Evolutionary conservation across 2,113 vertebrate genomes (phyloP).

Genomic region (Cyprinus carpio): DNA sequence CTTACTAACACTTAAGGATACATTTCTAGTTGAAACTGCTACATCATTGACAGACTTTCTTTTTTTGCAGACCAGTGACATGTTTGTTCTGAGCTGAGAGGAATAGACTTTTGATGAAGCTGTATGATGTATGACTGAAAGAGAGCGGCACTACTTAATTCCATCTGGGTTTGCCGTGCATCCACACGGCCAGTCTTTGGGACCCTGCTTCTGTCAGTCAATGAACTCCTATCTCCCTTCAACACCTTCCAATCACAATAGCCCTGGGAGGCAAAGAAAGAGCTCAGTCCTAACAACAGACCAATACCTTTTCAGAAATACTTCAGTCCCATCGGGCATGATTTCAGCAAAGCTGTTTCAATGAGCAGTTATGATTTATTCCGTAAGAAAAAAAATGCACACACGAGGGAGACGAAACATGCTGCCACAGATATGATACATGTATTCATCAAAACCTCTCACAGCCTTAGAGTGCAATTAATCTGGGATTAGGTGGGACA

Average conservation of each 20-base stretch:
- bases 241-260: slow-evolving; percentile 47
- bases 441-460: slow-evolving; percentile 42
- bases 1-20: background rate
- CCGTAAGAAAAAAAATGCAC: background rate
- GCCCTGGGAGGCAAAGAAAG: slow-evolving; percentile 23
- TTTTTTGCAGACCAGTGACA: slow-evolving; percentile 25
- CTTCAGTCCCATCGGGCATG: slow-evolving; percentile 20
- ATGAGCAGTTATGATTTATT: slow-evolving; percentile 38
- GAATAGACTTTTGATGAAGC: slow-evolving; percentile 20
- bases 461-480: slow-evolving; percentile 36
- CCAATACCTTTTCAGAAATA: slow-evolving; percentile 38
- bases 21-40: background rate
- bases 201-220: slow-evolving; percentile 35
- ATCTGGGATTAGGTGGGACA: slow-evolving; percentile 39
- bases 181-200: slow-evolving; percentile 20
- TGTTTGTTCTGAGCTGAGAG: slow-evolving; percentile 39
- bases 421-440: slow-evolving; percentile 42
- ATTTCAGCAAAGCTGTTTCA: slow-evolving; percentile 46
- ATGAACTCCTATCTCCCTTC: slow-evolving; percentile 45
- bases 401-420: slow-evolving; percentile 27
- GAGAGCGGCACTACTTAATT: slow-evolving; percentile 29
- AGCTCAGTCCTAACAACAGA: slow-evolving; percentile 37
- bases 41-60: background rate
- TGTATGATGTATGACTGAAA: slow-evolving; percentile 41
- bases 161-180: slow-evolving; percentile 12